These are phyloP conservation scores for Zelleria hepariella DNA, from an alignment of 2,888 invertebrate genomes.

Conservation along the genomic window DNA sequence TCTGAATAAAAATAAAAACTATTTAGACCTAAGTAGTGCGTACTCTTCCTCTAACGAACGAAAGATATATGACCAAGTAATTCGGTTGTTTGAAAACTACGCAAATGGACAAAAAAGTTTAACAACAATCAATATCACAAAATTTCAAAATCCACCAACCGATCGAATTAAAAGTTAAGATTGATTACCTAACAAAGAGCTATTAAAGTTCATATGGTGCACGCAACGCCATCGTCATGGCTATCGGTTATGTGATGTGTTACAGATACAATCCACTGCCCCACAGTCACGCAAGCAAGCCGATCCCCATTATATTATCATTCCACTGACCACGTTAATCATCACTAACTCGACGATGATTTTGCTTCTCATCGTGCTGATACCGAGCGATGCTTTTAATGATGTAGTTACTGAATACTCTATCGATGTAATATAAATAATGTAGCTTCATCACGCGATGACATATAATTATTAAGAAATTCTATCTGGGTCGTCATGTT, in stretches of 20 bases:
- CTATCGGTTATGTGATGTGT: not conserved
- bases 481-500: too few relatives aligned
- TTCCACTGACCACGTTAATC: not conserved
- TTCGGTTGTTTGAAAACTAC: too few relatives aligned
- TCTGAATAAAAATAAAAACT: too few relatives aligned
- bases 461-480: too few relatives aligned
- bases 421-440: too few relatives aligned
- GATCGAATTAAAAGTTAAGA: not conserved
- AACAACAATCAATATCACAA: not conserved
- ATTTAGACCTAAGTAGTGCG: too few relatives aligned
- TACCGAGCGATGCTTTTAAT: not conserved
- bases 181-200: not conserved
- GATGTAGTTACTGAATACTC: not conserved
- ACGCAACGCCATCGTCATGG: not conserved
- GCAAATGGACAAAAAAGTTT: too few relatives aligned
- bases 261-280: not conserved
- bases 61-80: too few relatives aligned
- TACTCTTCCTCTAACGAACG: too few relatives aligned
- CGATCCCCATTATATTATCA: not conserved
- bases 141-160: not conserved
- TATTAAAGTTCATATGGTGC: not conserved
- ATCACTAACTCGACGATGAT: not conserved
- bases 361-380: not conserved
- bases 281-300: not conserved
- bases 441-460: too few relatives aligned